A percentile compares a stretch with the other conserved stretches of the same genome.
phyloP scores from a whole-genome alignment of 2,113 vertebrate species.

The Struthidea cinerea region DNA sequence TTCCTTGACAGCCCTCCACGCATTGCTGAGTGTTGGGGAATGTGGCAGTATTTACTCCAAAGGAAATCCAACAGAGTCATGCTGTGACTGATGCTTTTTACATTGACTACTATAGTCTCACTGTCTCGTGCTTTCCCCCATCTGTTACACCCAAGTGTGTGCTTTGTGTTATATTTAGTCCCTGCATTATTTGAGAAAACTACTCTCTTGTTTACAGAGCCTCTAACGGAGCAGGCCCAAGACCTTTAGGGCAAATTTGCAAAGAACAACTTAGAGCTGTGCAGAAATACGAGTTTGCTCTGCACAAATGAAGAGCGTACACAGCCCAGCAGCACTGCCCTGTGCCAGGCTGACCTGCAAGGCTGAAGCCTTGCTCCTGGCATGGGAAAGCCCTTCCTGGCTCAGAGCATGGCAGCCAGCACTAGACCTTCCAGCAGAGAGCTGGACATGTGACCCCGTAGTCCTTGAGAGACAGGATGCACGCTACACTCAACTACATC shows the following conservation, averaged over 20 bases:
- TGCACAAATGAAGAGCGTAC: not conserved
- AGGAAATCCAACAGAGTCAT: not conserved
- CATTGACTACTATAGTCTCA: not conserved
- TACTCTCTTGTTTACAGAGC: not conserved
- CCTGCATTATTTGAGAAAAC: not conserved
- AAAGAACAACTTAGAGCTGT: not conserved
- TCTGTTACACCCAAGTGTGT: not conserved
- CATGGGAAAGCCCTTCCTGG: not conserved
- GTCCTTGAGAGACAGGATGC: slow-evolving; percentile 10
- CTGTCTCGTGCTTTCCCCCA: not conserved
- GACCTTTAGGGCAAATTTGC: not conserved
- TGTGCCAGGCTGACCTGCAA: not conserved
- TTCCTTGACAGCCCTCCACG: not conserved
- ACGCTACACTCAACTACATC: not conserved
- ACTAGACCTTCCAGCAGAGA: not conserved
- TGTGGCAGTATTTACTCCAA: not conserved
- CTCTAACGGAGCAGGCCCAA: not conserved
- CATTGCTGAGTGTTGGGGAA: not conserved
- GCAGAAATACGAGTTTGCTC: not conserved
- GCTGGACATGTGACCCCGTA: not conserved
- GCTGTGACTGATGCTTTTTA: slow-evolving; percentile 15
- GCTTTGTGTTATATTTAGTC: not conserved
- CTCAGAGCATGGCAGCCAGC: not conserved
- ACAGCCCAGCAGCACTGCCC: not conserved
- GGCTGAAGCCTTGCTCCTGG: not conserved